phyloP scores from a whole-genome alignment of 2,797 vertebrate species.

The Danionella dracula region DNA sequence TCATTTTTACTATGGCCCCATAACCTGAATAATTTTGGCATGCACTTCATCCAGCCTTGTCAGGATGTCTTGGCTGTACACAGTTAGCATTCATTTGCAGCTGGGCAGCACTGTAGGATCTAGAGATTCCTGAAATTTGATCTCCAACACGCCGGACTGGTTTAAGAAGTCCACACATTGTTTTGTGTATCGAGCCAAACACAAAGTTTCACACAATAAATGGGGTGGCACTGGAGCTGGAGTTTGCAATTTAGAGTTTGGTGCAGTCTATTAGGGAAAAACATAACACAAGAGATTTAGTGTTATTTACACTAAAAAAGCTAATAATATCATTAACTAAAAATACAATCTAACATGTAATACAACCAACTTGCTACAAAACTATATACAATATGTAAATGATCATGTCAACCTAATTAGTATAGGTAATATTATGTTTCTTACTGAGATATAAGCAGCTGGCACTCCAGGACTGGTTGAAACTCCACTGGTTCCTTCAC shows the following conservation, averaged over 20 bases:
- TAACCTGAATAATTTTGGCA: constrained; percentile 7
- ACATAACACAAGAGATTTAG: too few relatives aligned
- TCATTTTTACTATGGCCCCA: constrained; percentile 25
- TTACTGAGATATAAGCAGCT: too few relatives aligned
- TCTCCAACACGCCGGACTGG: neutral
- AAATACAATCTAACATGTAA: too few relatives aligned
- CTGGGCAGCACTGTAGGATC: constrained; percentile 6
- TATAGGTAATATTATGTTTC: too few relatives aligned
- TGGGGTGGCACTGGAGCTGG: neutral
- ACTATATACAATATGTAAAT: too few relatives aligned
- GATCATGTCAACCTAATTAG: too few relatives aligned
- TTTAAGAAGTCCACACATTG: constrained; percentile 5
- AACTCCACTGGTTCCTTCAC: too few relatives aligned
- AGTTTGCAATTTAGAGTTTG: neutral
- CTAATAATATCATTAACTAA: too few relatives aligned
- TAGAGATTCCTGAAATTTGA: constrained; percentile 8
- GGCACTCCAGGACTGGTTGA: too few relatives aligned
- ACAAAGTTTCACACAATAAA: neutral
- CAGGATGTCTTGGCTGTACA: constrained; percentile 30
- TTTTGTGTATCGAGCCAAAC: neutral
- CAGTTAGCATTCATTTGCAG: constrained; percentile 19
- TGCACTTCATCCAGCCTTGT: constrained; percentile 21
- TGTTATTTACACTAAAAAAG: too few relatives aligned
- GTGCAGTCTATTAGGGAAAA: neutral
- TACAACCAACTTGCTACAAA: too few relatives aligned